A percentile compares a stretch with the other conserved stretches of the same genome.
Evolutionary conservation across 2,888 invertebrate genomes (phyloP).

Genomic region (Xestia xanthographa): DNA sequence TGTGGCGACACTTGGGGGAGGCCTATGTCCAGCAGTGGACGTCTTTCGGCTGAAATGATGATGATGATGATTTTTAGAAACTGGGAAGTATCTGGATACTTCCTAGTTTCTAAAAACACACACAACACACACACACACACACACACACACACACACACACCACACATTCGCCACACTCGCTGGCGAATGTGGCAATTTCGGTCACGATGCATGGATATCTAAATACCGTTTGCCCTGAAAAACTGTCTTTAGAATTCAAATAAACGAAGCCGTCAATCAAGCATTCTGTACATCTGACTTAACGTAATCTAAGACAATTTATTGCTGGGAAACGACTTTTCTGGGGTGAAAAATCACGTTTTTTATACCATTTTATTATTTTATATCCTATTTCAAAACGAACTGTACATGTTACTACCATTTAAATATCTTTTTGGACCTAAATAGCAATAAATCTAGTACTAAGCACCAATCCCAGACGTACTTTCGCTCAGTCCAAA

Average conservation of each 20-base stretch:
- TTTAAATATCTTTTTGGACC: conserved; percentile 31
- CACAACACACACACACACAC: no score
- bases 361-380: not conserved
- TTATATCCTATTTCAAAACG: not conserved
- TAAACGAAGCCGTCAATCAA: no score
- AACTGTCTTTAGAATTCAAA: not conserved
- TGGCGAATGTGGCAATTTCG: not conserved
- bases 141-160: no score
- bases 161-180: no score
- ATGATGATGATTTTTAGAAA: not conserved
- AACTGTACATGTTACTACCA: conserved; percentile 7
- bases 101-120: no score
- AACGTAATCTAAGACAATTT: no score
- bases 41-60: no score
- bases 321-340: no score
- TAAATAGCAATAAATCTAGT: conserved; percentile 43
- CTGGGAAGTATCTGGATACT: not conserved
- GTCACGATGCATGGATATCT: not conserved
- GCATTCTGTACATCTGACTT: no score
- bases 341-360: no score
- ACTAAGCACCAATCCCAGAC: conserved; percentile 25
- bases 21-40: no score
- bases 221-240: not conserved
- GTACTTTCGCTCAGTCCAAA: conserved; percentile 53
- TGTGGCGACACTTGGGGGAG: no score